phyloP scores from a whole-genome alignment of 2,113 vertebrate genomes.

The Chaetodon trifascialis region DNA sequence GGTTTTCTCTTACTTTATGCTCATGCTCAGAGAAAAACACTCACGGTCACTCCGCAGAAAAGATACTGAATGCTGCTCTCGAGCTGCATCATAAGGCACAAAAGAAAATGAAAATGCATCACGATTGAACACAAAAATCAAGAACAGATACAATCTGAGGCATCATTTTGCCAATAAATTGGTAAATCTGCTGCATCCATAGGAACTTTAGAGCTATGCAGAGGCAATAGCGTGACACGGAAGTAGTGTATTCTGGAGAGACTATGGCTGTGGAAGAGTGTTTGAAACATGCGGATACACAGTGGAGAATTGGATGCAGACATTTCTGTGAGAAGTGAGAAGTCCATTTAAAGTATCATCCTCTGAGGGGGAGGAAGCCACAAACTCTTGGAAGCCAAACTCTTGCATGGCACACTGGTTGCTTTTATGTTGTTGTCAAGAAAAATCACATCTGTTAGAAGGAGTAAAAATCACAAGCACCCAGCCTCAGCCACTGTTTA shows the following conservation, averaged over 20 bases:
- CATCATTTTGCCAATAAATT: not conserved
- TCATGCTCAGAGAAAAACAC: not conserved
- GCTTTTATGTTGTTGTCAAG: not conserved
- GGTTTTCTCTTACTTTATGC: not conserved
- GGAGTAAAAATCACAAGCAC: not conserved
- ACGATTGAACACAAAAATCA: not conserved
- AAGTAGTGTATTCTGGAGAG: not conserved
- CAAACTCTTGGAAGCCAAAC: not conserved
- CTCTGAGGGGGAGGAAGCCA: not conserved
- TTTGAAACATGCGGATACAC: not conserved
- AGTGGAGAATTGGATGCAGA: constrained; percentile 3
- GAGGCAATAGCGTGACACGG: not conserved
- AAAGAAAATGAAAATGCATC: not conserved
- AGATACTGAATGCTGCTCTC: not conserved
- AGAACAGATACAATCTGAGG: not conserved
- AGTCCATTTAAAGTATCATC: not conserved
- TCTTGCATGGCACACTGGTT: not conserved
- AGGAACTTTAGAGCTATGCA: not conserved
- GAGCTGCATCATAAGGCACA: not conserved
- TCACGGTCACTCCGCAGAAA: not conserved
- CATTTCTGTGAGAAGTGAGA: not conserved
- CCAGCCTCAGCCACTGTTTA: not conserved
- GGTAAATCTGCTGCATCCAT: not conserved
- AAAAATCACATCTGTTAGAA: not conserved
- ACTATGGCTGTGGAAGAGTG: not conserved